These are phyloP conservation scores for Venusia cambrica DNA, from an alignment of 2,888 invertebrate species.

Conservation along the genomic window DNA sequence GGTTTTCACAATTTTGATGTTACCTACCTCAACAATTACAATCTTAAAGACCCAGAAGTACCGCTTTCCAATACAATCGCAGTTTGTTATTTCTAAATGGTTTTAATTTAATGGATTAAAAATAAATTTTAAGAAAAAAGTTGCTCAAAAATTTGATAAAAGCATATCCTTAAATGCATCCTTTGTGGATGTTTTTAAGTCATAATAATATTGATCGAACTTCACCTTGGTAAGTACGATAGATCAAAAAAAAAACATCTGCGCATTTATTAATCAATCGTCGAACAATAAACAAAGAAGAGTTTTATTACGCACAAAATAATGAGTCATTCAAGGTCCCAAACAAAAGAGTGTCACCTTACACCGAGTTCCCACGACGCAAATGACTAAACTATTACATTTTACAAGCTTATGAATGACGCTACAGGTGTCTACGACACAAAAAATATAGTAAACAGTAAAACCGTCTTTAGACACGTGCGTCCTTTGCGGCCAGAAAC, in stretches of 20 bases:
- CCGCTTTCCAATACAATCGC: too few species aligned
- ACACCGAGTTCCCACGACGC: constrained; percentile 46
- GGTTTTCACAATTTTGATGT: too few species aligned
- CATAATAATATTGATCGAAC: too few species aligned
- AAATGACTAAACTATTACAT: constrained; percentile 49
- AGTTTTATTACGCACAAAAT: constrained; percentile 17
- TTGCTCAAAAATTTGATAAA: background rate
- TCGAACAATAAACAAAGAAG: constrained; percentile 16
- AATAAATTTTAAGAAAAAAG: background rate
- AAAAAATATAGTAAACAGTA: constrained; percentile 56
- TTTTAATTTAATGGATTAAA: too few species aligned
- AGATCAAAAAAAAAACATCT: constrained; percentile 1
- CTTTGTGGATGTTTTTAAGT: too few species aligned
- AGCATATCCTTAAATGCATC: too few species aligned
- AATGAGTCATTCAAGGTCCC: constrained; percentile 29
- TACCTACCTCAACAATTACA: too few species aligned
- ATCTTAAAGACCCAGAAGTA: too few species aligned
- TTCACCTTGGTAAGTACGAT: too few species aligned
- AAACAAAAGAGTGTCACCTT: constrained; percentile 33
- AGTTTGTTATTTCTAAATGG: too few species aligned
- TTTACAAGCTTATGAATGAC: constrained; percentile 53
- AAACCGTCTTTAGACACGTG: constrained; percentile 66
- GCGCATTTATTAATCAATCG: constrained; percentile 1
- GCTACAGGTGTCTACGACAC: constrained; percentile 67
- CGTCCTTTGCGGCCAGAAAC: constrained; percentile 74